Conservation (phyloP, 2,113 vertebrate genomes). For the Oenanthe oenanthe region DNA sequence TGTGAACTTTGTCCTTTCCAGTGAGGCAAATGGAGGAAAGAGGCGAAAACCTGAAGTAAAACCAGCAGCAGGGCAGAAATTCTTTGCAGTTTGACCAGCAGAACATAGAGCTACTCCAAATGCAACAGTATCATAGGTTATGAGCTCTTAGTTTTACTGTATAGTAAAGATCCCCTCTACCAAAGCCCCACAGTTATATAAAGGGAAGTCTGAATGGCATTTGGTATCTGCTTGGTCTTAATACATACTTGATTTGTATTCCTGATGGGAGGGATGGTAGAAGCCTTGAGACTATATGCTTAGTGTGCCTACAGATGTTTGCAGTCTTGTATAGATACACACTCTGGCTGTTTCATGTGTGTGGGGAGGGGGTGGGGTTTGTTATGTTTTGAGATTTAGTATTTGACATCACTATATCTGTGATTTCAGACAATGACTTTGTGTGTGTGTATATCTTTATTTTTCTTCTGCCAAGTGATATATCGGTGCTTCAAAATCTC, state of each 20-base stretch:
- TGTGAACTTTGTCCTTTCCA: slow-evolving; percentile 71
- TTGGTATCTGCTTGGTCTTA: slow-evolving; percentile 33
- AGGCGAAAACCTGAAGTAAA: slow-evolving; percentile 28
- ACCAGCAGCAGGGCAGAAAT: background rate
- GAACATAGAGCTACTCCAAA: background rate
- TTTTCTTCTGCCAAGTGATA: slow-evolving; percentile 51
- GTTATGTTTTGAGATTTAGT: slow-evolving; percentile 24
- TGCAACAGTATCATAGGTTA: background rate
- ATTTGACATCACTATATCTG: slow-evolving; percentile 4
- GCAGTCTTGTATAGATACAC: background rate
- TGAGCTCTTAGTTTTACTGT: background rate
- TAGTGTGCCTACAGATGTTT: background rate
- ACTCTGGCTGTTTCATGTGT: background rate
- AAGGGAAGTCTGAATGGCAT: slow-evolving; percentile 6
- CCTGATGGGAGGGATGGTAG: slow-evolving; percentile 9
- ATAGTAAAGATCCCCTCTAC: background rate
- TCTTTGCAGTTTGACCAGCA: background rate
- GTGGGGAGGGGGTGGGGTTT: background rate
- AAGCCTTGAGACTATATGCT: background rate
- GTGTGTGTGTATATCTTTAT: background rate
- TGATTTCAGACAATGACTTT: slow-evolving; percentile 61
- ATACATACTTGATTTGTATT: slow-evolving; percentile 48
- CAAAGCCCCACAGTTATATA: background rate
- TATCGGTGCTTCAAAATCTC: slow-evolving; percentile 63
- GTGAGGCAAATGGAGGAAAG: slow-evolving; percentile 41